phyloP scores from a whole-genome alignment of 1,140 invertebrate genomes.

The Homarus americanus region DNA sequence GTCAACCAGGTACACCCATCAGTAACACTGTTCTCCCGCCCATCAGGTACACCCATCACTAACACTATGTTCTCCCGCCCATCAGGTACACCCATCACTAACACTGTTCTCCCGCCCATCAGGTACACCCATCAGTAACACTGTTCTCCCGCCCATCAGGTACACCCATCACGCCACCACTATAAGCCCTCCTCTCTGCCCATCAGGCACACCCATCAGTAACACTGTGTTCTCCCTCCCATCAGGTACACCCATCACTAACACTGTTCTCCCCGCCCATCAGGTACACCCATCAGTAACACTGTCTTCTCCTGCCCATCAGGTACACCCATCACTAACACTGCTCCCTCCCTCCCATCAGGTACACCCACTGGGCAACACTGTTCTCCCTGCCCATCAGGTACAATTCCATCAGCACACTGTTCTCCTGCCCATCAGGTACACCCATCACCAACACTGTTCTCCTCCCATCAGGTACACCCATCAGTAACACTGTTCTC shows the following conservation, averaged over 20 bases:
- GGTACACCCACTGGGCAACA: conserved; percentile 97
- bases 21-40: too few relatives aligned
- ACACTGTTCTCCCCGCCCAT: not conserved
- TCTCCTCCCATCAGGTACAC: not conserved
- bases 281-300: not conserved
- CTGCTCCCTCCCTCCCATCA: not conserved
- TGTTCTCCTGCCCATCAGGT: conserved; percentile 99
- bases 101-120: too few relatives aligned
- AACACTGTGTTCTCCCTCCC: not conserved
- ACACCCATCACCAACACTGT: conserved; percentile 83
- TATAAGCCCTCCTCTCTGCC: too few relatives aligned
- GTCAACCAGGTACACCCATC: too few relatives aligned
- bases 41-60: too few relatives aligned
- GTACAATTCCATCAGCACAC: too few relatives aligned
- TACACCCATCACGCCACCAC: too few relatives aligned
- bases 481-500: too few relatives aligned
- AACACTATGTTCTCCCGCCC: not conserved
- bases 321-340: not conserved
- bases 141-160: not conserved
- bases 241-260: not conserved
- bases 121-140: not conserved
- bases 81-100: not conserved
- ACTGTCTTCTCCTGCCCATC: not conserved
- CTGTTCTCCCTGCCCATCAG: conserved; percentile 99
- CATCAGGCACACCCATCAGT: too few relatives aligned